A percentile compares a stretch with the other conserved stretches of the same genome.
Conservation (phyloP, 1,140 invertebrate genomes). For the Cepaea nemoralis region DNA sequence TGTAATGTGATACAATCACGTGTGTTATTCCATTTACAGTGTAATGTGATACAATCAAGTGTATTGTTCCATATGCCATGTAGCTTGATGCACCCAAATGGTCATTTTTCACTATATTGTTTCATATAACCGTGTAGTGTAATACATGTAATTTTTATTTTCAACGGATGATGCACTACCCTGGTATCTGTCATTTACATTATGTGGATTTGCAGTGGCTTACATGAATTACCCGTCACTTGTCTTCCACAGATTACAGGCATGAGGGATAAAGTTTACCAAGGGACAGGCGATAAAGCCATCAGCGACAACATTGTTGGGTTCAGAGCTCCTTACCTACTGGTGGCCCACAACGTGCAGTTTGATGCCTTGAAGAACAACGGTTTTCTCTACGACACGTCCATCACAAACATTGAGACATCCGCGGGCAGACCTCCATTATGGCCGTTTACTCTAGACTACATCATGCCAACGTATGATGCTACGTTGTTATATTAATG, state of each 20-base stretch:
- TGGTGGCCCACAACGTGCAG: constrained; percentile 7
- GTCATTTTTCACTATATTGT: too few species aligned
- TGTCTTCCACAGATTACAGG: not conserved
- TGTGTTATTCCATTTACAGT: too few species aligned
- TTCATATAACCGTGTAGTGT: not conserved
- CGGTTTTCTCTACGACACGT: constrained; percentile 21
- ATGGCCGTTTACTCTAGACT: constrained; percentile 26
- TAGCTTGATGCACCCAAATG: too few species aligned
- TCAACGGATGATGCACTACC: not conserved
- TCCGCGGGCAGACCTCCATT: not conserved
- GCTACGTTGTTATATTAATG: too few species aligned
- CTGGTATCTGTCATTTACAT: not conserved
- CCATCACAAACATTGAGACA: not conserved
- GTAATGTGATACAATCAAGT: too few species aligned
- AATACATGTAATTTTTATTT: not conserved
- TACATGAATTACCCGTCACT: not conserved
- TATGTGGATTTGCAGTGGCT: not conserved
- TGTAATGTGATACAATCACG: too few species aligned
- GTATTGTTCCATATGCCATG: too few species aligned
- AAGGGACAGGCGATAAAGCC: not conserved
- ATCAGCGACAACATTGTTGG: constrained; percentile 15
- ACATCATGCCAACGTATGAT: constrained; percentile 1
- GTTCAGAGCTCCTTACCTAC: constrained; percentile 21
- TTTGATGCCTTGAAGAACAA: constrained; percentile 2
- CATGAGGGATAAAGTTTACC: not conserved